Conservation (phyloP, 2,113 vertebrate genomes). For the Hystrix brachyura region DNA sequence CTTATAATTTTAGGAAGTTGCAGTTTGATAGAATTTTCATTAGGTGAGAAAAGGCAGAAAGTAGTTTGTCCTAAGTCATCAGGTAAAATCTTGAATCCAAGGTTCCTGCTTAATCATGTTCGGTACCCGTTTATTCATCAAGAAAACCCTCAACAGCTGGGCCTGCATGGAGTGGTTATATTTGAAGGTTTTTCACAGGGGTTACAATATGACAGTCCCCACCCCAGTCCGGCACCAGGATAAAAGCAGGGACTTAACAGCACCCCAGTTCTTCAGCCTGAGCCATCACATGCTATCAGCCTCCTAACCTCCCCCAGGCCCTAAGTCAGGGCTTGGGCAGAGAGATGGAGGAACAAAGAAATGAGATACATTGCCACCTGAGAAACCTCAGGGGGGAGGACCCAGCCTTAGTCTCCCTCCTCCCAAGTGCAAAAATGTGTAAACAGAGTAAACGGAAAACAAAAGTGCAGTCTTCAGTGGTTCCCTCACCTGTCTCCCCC, state of each 20-base stretch:
- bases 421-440: conserved; percentile 84
- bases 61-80: background rate
- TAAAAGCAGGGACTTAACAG: conserved; percentile 70
- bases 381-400: conserved; percentile 79
- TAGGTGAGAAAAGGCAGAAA: background rate
- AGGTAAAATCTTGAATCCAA: background rate
- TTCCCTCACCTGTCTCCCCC: conserved; percentile 52
- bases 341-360: conserved; percentile 71
- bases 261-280: conserved; percentile 75
- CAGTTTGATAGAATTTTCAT: background rate
- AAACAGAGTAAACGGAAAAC: conserved; percentile 81
- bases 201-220: conserved; percentile 82
- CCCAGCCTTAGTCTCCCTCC: conserved; percentile 72
- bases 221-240: conserved; percentile 79
- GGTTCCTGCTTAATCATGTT: background rate
- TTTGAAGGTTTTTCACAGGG: conserved; percentile 83
- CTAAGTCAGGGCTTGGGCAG: conserved; percentile 66
- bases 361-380: conserved; percentile 79
- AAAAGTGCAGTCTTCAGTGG: conserved; percentile 82
- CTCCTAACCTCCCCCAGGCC: conserved; percentile 59
- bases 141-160: conserved; percentile 83
- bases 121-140: conserved; percentile 52
- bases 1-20: background rate
- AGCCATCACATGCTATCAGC: conserved; percentile 80
- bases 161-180: conserved; percentile 85